Conservation (phyloP, 1,140 invertebrate species). For the Samia ricini region DNA sequence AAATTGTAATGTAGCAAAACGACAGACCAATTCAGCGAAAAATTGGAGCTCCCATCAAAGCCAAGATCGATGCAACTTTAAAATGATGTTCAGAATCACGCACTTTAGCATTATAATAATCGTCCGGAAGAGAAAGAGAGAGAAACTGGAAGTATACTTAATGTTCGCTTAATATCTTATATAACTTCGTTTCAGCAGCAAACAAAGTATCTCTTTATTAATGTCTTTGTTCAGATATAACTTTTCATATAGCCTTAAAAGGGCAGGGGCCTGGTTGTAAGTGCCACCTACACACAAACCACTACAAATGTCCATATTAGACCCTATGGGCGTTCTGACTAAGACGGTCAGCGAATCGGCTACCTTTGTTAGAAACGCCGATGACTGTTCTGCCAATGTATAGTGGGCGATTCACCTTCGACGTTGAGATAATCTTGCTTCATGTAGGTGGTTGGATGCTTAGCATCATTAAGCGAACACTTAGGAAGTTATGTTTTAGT, state of each 20-base stretch:
- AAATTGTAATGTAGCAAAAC: too few relatives aligned
- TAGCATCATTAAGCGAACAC: slow-evolving; percentile 8
- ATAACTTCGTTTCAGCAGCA: background rate
- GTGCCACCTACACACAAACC: slow-evolving; percentile 54
- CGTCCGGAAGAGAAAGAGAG: too few relatives aligned
- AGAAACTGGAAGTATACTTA: too few relatives aligned
- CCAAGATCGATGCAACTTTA: too few relatives aligned
- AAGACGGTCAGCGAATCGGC: slow-evolving; percentile 56
- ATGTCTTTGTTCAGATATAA: slow-evolving; percentile 4
- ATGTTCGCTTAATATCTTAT: background rate
- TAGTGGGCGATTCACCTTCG: slow-evolving; percentile 69
- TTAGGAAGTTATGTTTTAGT: slow-evolving; percentile 42
- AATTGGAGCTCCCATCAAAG: too few relatives aligned
- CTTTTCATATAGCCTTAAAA: slow-evolving; percentile 42
- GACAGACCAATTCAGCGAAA: too few relatives aligned
- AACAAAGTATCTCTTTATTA: background rate
- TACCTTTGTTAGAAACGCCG: slow-evolving; percentile 63
- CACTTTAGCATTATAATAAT: too few relatives aligned
- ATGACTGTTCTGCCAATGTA: slow-evolving; percentile 57
- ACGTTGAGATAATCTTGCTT: slow-evolving; percentile 53
- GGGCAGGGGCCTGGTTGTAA: slow-evolving; percentile 49
- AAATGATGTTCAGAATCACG: too few relatives aligned
- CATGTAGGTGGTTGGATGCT: slow-evolving; percentile 51
- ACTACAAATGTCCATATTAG: slow-evolving; percentile 67
- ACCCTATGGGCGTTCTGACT: slow-evolving; percentile 58